These are phyloP conservation scores for Cisticola juncidis DNA, from an alignment of 2,113 vertebrate genomes.

Conservation along the genomic window DNA sequence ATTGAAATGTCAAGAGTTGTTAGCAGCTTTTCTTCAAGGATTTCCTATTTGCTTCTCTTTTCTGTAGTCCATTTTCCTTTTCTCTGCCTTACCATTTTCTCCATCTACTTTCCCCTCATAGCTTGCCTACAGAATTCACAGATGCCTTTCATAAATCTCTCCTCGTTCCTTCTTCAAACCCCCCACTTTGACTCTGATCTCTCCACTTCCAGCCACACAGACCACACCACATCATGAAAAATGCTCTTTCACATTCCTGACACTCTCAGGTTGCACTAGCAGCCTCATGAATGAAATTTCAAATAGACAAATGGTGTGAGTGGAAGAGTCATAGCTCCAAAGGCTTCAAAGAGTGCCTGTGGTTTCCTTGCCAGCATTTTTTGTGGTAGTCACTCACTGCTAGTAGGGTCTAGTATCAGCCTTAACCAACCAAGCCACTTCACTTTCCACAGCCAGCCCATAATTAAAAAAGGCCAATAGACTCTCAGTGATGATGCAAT, in stretches of 20 bases:
- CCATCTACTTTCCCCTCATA: not conserved
- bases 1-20: not conserved
- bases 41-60: not conserved
- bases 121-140: not conserved
- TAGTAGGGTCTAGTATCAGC: not conserved
- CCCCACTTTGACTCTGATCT: not conserved
- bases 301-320: not conserved
- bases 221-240: not conserved
- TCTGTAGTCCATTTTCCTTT: not conserved
- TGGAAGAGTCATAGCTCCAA: not conserved
- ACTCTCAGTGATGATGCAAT: not conserved
- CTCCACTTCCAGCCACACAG: not conserved
- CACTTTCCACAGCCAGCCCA: constrained; percentile 20
- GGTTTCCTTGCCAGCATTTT: constrained; percentile 11
- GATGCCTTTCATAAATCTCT: not conserved
- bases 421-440: constrained; percentile 19
- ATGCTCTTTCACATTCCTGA: not conserved
- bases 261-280: not conserved
- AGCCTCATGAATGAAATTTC: not conserved
- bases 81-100: not conserved
- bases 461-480: constrained; percentile 13
- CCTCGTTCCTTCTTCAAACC: not conserved
- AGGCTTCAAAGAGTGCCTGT: constrained; percentile 34
- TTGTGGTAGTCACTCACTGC: constrained; percentile 15
- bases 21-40: not conserved